A percentile compares a stretch with the other conserved stretches of the same genome.
phyloP scores from a whole-genome alignment of 2,113 vertebrate genomes.

The Rhinopomastus cyanomelas region DNA sequence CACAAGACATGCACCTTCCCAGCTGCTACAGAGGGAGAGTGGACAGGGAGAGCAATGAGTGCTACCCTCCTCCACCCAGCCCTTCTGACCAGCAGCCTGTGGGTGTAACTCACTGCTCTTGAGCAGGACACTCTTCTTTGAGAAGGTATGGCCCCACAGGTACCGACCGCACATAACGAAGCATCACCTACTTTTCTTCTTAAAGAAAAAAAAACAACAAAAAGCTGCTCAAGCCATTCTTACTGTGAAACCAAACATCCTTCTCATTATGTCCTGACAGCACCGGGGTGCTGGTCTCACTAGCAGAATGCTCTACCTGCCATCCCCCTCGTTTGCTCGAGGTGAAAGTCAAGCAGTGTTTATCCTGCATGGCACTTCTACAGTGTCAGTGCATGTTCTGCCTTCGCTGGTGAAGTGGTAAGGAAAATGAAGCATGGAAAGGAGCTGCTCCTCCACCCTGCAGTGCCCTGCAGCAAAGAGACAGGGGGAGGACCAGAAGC shows the following conservation, averaged over 20 bases:
- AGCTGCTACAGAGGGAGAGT: not conserved
- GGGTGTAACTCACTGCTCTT: not conserved
- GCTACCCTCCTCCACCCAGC: not conserved
- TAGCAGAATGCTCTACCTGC: not conserved
- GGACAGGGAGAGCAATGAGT: not conserved
- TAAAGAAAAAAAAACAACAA: not conserved
- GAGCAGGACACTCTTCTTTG: not conserved
- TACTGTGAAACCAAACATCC: not conserved
- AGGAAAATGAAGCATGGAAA: not conserved
- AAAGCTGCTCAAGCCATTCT: not conserved
- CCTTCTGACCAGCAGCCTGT: not conserved
- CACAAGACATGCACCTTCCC: fast-evolving
- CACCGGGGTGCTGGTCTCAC: not conserved
- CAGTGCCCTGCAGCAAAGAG: not conserved
- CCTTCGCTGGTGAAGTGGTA: not conserved
- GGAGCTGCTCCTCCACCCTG: not conserved
- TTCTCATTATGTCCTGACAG: not conserved
- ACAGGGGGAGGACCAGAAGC: not conserved
- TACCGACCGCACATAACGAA: not conserved
- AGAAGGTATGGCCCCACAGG: not conserved
- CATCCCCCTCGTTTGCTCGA: not conserved
- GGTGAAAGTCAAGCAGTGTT: not conserved
- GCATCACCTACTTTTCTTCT: not conserved
- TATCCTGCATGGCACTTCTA: not conserved
- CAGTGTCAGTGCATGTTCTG: not conserved